A percentile compares a stretch with the other conserved stretches of the same genome.
Evolutionary conservation across 1,140 invertebrate species (phyloP).

Genomic region (Glomeris maerens): DNA sequence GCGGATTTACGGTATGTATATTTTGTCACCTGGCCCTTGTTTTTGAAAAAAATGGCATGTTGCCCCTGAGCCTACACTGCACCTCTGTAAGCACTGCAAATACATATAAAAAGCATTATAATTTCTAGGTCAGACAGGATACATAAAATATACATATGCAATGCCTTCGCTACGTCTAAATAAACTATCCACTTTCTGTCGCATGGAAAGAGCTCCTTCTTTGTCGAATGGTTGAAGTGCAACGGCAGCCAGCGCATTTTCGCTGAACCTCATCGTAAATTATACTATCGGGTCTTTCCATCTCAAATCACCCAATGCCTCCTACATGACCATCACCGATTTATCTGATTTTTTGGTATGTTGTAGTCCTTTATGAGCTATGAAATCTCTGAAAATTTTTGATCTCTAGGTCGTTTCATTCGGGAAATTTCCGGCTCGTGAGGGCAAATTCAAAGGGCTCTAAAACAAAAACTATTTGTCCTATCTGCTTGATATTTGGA

Average conservation of each 20-base stretch:
- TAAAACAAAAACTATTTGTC: no score
- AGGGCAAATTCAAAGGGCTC: no score
- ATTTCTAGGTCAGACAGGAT: background rate
- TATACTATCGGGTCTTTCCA: background rate
- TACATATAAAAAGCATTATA: constrained; percentile 2
- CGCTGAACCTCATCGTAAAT: constrained; percentile 69
- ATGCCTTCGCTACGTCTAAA: constrained; percentile 79
- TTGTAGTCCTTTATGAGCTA: no score
- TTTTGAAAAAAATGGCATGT: constrained; percentile 86
- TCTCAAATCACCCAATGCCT: no score
- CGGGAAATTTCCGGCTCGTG: no score
- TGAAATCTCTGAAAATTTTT: no score
- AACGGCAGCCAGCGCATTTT: constrained; percentile 65
- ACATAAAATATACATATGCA: constrained; percentile 25
- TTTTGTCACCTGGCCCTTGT: constrained; percentile 49
- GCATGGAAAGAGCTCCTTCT: constrained; percentile 72
- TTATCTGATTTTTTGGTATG: no score
- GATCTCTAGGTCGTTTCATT: no score
- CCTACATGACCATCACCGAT: no score
- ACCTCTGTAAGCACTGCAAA: constrained; percentile 1
- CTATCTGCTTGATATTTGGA: no score
- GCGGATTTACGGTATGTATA: no score
- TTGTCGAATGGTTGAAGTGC: constrained; percentile 82
- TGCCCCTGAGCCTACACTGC: constrained; percentile 68
- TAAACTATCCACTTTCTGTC: constrained; percentile 67